These are phyloP conservation scores for Takifugu ocellatus DNA, from an alignment of 2,797 vertebrate genomes.

Conservation along the genomic window DNA sequence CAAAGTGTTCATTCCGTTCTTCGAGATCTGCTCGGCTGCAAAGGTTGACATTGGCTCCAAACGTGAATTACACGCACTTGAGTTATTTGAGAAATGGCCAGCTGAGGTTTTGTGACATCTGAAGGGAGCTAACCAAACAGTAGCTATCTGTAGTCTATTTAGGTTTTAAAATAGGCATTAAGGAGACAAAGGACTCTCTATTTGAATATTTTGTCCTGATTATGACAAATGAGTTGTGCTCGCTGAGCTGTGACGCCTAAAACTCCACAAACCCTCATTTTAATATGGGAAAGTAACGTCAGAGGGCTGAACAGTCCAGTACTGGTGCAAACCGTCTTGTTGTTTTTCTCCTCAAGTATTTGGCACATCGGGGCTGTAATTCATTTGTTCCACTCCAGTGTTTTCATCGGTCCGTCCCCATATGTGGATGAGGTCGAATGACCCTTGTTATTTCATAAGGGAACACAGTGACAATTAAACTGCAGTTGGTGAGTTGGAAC, in stretches of 20 bases:
- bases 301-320: constrained; percentile 2
- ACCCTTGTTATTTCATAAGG: constrained; percentile 32
- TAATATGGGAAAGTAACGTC: constrained; percentile 15
- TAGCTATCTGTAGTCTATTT: background rate
- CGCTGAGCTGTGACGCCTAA: constrained; percentile 19
- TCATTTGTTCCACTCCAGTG: constrained; percentile 25
- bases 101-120: constrained; percentile 32
- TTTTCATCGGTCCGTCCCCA: constrained; percentile 20
- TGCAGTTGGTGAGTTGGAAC: constrained; percentile 53
- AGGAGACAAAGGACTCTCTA: no score
- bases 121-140: background rate
- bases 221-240: constrained; percentile 11
- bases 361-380: constrained; percentile 10
- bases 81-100: constrained; percentile 10
- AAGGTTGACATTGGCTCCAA: constrained; percentile 67
- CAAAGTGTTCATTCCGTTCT: constrained; percentile 56
- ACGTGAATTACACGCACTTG: constrained; percentile 23
- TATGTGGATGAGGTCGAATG: constrained; percentile 33
- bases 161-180: no score
- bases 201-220: background rate
- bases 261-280: constrained; percentile 14
- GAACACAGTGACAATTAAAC: constrained; percentile 44
- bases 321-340: background rate
- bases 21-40: constrained; percentile 39
- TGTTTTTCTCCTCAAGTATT: constrained; percentile 14